phyloP scores from a whole-genome alignment of 2,888 invertebrate genomes.

The Diachrysia chrysitis region DNA sequence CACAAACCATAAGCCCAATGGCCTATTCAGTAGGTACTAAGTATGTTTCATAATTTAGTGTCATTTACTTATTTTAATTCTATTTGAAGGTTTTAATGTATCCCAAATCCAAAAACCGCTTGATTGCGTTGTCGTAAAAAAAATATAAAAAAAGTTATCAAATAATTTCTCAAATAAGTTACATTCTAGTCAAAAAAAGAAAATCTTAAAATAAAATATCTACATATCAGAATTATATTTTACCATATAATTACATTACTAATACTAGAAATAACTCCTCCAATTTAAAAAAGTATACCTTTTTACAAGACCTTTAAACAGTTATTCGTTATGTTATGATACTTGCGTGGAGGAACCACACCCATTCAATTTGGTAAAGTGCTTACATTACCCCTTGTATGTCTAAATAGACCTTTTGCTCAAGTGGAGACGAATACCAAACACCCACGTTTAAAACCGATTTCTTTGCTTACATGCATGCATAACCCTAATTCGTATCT shows the following conservation, averaged over 20 bases:
- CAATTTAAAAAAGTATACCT: conserved; percentile 31
- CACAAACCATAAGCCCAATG: no score
- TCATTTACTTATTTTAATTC: no score
- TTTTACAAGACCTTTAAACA: conserved; percentile 50
- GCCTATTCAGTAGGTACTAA: no score
- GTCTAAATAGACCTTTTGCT: conserved; percentile 32
- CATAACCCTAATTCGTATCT: neutral
- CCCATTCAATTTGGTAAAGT: conserved; percentile 62
- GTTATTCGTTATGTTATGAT: conserved; percentile 60
- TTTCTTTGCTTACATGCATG: neutral
- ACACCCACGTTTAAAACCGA: neutral
- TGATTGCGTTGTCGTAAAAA: no score
- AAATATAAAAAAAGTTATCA: no score
- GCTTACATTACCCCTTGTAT: conserved; percentile 49
- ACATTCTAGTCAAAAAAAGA: no score
- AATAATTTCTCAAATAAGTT: no score
- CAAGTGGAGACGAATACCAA: conserved; percentile 10
- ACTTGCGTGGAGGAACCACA: conserved; percentile 52
- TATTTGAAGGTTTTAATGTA: no score
- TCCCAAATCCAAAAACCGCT: no score
- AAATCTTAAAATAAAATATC: no score
- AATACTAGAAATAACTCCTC: conserved; percentile 13
- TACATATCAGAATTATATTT: neutral
- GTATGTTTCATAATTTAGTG: no score
- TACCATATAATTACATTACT: no score